Evolutionary conservation across 2,113 vertebrate species (phyloP).

Genomic region (Indri indri): DNA sequence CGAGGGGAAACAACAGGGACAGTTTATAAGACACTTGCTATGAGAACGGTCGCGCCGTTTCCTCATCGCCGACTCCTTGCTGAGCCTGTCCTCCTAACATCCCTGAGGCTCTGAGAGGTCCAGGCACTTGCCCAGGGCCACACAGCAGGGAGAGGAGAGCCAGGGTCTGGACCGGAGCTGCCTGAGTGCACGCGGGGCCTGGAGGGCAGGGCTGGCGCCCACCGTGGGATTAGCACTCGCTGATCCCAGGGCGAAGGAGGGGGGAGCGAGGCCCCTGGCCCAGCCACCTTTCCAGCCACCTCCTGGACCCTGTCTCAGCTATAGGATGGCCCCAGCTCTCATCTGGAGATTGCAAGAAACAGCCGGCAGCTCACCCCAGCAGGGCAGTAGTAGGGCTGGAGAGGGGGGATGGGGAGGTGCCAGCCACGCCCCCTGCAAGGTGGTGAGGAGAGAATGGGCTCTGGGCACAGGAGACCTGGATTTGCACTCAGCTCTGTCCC

Average conservation of each 20-base stretch:
- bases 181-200: background rate
- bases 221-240: background rate
- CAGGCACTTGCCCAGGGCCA: background rate
- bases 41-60: fast-evolving
- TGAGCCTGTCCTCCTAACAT: background rate
- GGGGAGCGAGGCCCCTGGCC: background rate
- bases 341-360: too few relatives aligned
- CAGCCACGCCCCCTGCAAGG: background rate
- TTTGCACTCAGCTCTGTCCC: background rate
- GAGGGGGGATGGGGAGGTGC: background rate
- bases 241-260: background rate
- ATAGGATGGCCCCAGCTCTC: background rate
- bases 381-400: background rate
- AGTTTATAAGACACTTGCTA: too few relatives aligned
- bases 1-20: background rate
- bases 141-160: background rate
- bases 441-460: background rate
- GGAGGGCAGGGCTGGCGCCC: background rate
- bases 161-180: background rate
- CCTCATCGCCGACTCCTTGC: background rate
- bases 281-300: background rate
- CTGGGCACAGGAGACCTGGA: background rate
- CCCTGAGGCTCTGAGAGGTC: background rate
- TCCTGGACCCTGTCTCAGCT: background rate
- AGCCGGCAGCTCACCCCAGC: background rate